These are phyloP conservation scores for Malthinus flaveolus DNA, from an alignment of 2,888 invertebrate genomes.

Conservation along the genomic window DNA sequence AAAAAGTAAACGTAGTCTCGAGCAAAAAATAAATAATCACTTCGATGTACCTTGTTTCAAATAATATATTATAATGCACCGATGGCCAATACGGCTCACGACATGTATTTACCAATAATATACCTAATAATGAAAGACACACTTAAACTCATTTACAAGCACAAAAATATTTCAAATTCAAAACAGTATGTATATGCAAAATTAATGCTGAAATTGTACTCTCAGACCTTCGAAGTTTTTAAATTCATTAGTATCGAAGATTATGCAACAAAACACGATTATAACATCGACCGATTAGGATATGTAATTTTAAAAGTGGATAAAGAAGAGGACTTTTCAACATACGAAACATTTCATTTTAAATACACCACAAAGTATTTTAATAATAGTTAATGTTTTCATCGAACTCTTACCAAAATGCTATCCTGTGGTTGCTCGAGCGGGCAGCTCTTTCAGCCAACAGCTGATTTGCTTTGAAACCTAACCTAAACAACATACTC, in stretches of 20 bases:
- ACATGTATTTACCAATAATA: too few species aligned
- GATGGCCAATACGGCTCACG: too few species aligned
- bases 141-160: too few species aligned
- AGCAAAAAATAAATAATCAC: too few species aligned
- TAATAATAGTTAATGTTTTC: slow-evolving; percentile 13
- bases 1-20: too few species aligned
- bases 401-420: slow-evolving; percentile 21
- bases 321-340: not conserved
- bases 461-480: slow-evolving; percentile 20
- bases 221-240: not conserved
- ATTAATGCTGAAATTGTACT: too few species aligned
- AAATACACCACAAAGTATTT: slow-evolving; percentile 8
- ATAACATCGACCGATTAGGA: not conserved
- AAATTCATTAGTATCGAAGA: slow-evolving; percentile 2
- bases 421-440: slow-evolving; percentile 19
- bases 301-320: not conserved
- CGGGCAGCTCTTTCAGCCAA: slow-evolving; percentile 17
- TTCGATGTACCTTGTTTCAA: too few species aligned
- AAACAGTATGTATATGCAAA: too few species aligned
- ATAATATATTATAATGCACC: too few species aligned
- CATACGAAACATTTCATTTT: slow-evolving; percentile 3
- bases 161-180: too few species aligned
- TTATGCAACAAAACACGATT: not conserved
- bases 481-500: slow-evolving; percentile 24
- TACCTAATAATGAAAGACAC: too few species aligned